Evolutionary conservation across 2,888 invertebrate species (phyloP).

Genomic region (Acrobasis consociella): DNA sequence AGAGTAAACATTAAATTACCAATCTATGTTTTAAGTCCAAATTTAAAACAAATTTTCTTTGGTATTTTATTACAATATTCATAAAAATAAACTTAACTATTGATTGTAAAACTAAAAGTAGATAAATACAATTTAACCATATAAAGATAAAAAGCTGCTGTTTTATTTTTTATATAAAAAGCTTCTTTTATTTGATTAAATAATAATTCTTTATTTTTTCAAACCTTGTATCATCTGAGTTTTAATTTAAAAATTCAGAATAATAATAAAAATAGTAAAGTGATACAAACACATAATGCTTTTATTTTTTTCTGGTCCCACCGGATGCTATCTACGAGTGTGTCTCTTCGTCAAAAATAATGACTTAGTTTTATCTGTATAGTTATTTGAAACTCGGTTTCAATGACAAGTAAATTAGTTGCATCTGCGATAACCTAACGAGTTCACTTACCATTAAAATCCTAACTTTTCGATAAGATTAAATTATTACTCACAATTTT

Average conservation of each 20-base stretch:
- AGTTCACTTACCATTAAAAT: not conserved
- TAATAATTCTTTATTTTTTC: too few relatives aligned
- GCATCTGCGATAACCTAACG: conserved; percentile 18
- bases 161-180: too few relatives aligned
- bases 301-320: not conserved
- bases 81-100: too few relatives aligned
- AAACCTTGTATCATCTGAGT: too few relatives aligned
- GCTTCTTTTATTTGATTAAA: too few relatives aligned
- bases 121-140: too few relatives aligned
- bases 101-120: too few relatives aligned
- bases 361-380: conserved; percentile 17
- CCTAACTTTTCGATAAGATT: not conserved
- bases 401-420: conserved; percentile 21
- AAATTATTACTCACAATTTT: not conserved
- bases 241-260: not conserved
- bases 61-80: not conserved
- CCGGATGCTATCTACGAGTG: conserved; percentile 8
- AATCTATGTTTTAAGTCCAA: not conserved
- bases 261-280: not conserved
- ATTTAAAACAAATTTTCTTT: not conserved
- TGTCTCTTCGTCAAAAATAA: conserved; percentile 9
- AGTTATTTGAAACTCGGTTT: conserved; percentile 16
- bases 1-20: not conserved
- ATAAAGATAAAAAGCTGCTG: too few relatives aligned
- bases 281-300: not conserved